A percentile compares a stretch with the other conserved stretches of the same genome.
These are phyloP conservation scores for Caenorhabditis sp. DNA, from an alignment of 2,888 invertebrate species.

Conservation along the genomic window DNA sequence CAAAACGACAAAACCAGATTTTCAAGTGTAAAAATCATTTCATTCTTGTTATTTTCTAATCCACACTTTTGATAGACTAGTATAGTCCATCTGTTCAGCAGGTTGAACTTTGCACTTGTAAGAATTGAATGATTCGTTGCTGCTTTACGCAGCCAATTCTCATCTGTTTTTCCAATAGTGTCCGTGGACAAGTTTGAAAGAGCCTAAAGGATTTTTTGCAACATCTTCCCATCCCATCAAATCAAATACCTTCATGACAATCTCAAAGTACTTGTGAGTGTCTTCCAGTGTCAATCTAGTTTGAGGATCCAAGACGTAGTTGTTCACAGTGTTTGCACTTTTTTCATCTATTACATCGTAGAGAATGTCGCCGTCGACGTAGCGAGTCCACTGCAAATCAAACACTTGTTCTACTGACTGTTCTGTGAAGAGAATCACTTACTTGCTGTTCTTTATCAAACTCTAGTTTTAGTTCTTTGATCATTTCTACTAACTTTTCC, in stretches of 20 bases:
- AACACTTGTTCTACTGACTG: not conserved
- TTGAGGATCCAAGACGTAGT: constrained; percentile 48
- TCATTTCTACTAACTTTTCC: not conserved
- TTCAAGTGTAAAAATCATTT: constrained; percentile 55
- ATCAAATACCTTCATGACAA: constrained; percentile 51
- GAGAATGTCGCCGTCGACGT: constrained; percentile 65
- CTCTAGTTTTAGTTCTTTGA: not conserved
- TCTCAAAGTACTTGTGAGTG: constrained; percentile 47
- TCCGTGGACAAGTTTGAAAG: constrained; percentile 36
- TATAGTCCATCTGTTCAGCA: constrained; percentile 59
- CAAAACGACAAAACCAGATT: constrained; percentile 68
- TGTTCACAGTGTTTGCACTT: constrained; percentile 63
- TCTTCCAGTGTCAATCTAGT: constrained; percentile 56
- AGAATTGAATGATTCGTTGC: constrained; percentile 45
- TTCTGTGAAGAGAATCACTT: not conserved
- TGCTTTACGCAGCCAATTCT: constrained; percentile 30
- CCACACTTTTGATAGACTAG: constrained; percentile 60
- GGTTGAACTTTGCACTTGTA: constrained; percentile 24
- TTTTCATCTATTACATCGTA: constrained; percentile 66
- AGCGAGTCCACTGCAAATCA: constrained; percentile 66
- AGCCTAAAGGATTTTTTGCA: constrained; percentile 33
- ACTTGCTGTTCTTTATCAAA: constrained; percentile 20
- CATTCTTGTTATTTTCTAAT: constrained; percentile 58
- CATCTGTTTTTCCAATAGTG: constrained; percentile 17
- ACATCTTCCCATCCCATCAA: too few species aligned